Percentiles rank a stretch among this genome's conserved stretches.
Conservation (phyloP, 2,888 invertebrate species). For the Andrena camellia region DNA sequence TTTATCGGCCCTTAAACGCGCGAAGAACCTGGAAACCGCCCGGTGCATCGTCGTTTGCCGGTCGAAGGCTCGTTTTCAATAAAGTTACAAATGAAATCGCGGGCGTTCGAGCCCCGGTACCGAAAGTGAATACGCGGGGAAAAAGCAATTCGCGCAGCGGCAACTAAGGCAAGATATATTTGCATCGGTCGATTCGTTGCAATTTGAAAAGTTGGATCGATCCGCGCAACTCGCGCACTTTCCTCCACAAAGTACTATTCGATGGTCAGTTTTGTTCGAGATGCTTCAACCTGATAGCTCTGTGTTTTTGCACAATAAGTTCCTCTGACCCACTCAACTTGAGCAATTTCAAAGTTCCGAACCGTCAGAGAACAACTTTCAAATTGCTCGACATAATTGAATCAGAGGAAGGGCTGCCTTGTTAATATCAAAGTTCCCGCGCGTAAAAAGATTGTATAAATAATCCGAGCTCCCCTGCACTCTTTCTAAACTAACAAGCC, state of each 20-base stretch:
- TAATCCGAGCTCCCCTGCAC: conserved; percentile 8
- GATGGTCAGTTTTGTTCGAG: background rate
- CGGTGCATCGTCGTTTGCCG: background rate
- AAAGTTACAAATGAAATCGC: conserved; percentile 23
- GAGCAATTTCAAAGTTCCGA: conserved; percentile 39
- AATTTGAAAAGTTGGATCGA: background rate
- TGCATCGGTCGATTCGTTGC: background rate
- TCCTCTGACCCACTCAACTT: conserved; percentile 20
- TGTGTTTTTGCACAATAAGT: conserved; percentile 5
- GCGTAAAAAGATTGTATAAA: conserved; percentile 5
- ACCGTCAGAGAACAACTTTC: conserved; percentile 28
- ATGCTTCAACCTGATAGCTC: background rate
- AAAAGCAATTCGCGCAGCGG: conserved; percentile 44
- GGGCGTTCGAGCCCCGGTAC: conserved; percentile 7
- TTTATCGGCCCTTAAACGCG: conserved; percentile 3
- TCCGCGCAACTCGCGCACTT: background rate
- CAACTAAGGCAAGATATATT: conserved; percentile 30
- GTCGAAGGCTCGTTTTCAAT: background rate
- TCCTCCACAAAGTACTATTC: background rate
- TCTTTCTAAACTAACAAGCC: background rate
- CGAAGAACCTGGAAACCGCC: background rate
- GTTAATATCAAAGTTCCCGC: conserved; percentile 24
- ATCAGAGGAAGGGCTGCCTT: conserved; percentile 11
- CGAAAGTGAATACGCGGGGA: conserved; percentile 37
- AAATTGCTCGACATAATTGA: conserved; percentile 31